Base-by-base conservation (phyloP, 1,140 invertebrate genomes). In the Eufriesea mexicana region DNA sequence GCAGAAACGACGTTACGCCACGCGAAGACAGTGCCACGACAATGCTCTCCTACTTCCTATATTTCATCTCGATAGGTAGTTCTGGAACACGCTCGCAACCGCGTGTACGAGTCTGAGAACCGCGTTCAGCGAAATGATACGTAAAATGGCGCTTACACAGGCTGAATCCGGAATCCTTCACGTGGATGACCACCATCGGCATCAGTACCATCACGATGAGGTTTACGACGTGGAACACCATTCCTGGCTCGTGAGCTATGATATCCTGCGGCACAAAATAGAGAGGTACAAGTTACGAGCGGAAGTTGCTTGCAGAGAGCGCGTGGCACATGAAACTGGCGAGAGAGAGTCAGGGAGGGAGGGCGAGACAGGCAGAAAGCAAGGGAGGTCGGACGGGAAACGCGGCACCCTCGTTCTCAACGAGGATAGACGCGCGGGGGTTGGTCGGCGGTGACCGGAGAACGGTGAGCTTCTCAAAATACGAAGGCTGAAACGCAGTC, bases 141-240 rank as follows among this genome's bases (percentile, higher is more conserved):
- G 87, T 89, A 90, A 86, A 89, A 89, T 87, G 80, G 77, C 86
- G 93, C 95, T 96, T 95, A 98, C 97, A 95, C 93, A 98, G 95
- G 94, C 97, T 97, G 92, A 98, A 97, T 83, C 96, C 96, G 64
- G 96, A 95, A 80, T 96, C 96, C 92, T 97, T 97, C 18, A 96
- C 95, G 92, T 97, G 96, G 70, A 98, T 96, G 18, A 97, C 95
- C 49, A 97, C 95, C 90, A 98, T 97, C 51, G 98, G 97, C 88
- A 98, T 95, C 75, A 96, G 94, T 35, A 98, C 96, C 86, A 97
- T 94, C 64, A 97, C 95, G 62, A 97, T 91, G 72, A 99, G 95
- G 94, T 98, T 99, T 54, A 95, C 91, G 73, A 97, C 95, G 92
- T 98, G 97, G 86, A 96, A 95, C 62, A 95, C 92, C 90, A 97